Evolutionary conservation across 2,797 vertebrate species (phyloP), one percentile per base, ranked within the genome.

Genomic region (Linurgus olivaceus): DNA sequence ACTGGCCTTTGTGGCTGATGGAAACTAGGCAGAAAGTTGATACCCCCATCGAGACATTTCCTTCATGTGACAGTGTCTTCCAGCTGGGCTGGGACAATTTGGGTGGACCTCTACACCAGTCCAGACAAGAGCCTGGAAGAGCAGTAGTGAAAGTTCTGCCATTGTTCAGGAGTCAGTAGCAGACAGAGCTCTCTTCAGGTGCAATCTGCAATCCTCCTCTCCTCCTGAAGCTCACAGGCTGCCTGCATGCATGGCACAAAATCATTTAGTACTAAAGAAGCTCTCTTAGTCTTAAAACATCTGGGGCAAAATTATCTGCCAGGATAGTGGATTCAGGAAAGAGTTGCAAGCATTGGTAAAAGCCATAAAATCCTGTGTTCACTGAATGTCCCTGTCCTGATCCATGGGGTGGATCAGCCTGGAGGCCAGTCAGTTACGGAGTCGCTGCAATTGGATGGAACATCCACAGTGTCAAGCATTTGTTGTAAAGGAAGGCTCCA

Each of bases 261-360:
- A 33, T 37, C 3, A n/a, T 21, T 61, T 16, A 10, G 10, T 8
- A 37, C 14, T n/a, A 33, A 55, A 55, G 1, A 42, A 33, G 3
- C 2, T 73, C 11, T 44, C 50, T 47, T 42, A 55, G n/a, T 7
- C 35, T 35, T 59, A 72, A 86, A 84, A 48, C 1, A 23, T 8
- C 29, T 0, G 1, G 14, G 19, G 5, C 8, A 37, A 65, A 57
- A 59, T 40, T 44, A 15, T 50, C n/a, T 68, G 10, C 7, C 23
- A 45, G 45, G 42, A 33, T 28, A 70, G 38, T 45, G 33, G 12
- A 48, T 71, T 35, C 9, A 20, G 38, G 23, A 31, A 79, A 58
- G 25, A 20, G 13, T 21, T 10, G 9, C 7, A 54, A 55, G 3
- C 1, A 0, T 1, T 7, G 5, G 20, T 48, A 83, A 55, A 31